A percentile compares a stretch with the other conserved stretches of the same genome.
These are phyloP conservation scores for Sabatieria punctata DNA, from an alignment of 2,888 invertebrate genomes.

Conservation along the genomic window DNA sequence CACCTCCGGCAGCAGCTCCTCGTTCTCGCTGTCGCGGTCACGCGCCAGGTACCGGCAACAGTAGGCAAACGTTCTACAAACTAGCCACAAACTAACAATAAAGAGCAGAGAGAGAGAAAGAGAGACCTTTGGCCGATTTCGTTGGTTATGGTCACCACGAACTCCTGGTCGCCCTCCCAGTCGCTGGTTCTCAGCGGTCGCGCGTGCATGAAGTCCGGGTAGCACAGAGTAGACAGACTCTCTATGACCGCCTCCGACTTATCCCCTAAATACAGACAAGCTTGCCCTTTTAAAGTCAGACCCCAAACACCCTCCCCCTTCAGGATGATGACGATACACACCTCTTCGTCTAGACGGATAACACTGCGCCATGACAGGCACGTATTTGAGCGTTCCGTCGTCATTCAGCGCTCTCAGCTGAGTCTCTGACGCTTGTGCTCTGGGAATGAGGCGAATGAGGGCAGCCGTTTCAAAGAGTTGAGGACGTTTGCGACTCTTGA, in stretches of 20 bases:
- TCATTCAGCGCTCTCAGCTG: not conserved
- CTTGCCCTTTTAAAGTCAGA: too few relatives aligned
- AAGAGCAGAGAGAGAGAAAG: too few relatives aligned
- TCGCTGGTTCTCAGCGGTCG: not conserved
- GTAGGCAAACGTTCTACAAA: slow-evolving; percentile 9
- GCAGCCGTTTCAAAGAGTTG: slow-evolving; percentile 8
- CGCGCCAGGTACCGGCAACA: slow-evolving; percentile 7
- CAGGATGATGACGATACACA: too few relatives aligned
- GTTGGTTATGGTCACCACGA: slow-evolving; percentile 8
- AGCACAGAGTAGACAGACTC: slow-evolving; percentile 4
- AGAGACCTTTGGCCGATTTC: not conserved
- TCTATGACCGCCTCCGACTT: not conserved
- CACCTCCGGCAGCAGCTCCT: slow-evolving; percentile 2
- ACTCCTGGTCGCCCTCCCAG: slow-evolving; percentile 1
- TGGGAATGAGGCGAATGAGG: not conserved
- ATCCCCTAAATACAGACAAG: too few relatives aligned
- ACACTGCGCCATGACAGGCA: slow-evolving; percentile 1
- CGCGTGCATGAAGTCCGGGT: slow-evolving; percentile 6
- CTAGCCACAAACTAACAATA: too few relatives aligned
- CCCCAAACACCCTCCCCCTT: too few relatives aligned
- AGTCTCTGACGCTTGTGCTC: not conserved
- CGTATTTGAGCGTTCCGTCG: not conserved
- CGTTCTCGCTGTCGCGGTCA: not conserved
- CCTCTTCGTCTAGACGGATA: too few relatives aligned
- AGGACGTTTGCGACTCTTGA: not conserved